Base-by-base conservation (phyloP, 2,113 vertebrate species). In the Lepus europaeus region DNA sequence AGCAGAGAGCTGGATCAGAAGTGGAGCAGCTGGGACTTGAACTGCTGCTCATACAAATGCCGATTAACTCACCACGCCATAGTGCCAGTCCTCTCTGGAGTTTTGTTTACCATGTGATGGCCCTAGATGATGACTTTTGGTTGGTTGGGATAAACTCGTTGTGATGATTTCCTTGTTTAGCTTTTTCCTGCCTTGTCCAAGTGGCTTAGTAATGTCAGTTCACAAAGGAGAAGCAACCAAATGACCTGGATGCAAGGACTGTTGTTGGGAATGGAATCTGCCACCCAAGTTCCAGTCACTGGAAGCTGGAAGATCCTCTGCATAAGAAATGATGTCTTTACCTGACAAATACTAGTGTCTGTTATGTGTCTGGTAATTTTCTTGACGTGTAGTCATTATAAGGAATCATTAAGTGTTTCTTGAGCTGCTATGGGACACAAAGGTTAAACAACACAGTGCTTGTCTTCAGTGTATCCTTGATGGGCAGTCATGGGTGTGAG, bases 281-380 rank as follows among this genome's bases (percentile, higher is more conserved):
- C n/a, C 3, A 1, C 23, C 17, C 13, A n/a, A 45, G 25, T 36
- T 33, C 8, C 23, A 51, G 49, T 68, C 53, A 3, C 1, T 7
- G 22, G 86, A 72, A 78, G 25, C 36, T 29, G 25, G 5, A 25
- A 69, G 51, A n/a, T 27, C 20, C 20, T 4, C 4, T 12, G 36
- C 10, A 29, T 3, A 27, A 11, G 69, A 11, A 0, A 0, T 59
- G 39, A 1, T 3, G 0, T 72, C 29, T 76, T 69, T 51, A 14
- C 59, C 29, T 68, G 25, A 49, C 20, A 0, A 20, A 0, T 53
- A 5, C 0, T 61, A 82, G 10, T 16, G 16, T 25, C 68, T 27
- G 10, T 6, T 13, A 2, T 14, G 39, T 4, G 36, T n/a, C 31
- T 25, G 5, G 27, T 33, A 12, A 31, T 56, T 59, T 49, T 70